Base-by-base conservation (phyloP, 2,113 vertebrate genomes). In the Rattus rattus region DNA sequence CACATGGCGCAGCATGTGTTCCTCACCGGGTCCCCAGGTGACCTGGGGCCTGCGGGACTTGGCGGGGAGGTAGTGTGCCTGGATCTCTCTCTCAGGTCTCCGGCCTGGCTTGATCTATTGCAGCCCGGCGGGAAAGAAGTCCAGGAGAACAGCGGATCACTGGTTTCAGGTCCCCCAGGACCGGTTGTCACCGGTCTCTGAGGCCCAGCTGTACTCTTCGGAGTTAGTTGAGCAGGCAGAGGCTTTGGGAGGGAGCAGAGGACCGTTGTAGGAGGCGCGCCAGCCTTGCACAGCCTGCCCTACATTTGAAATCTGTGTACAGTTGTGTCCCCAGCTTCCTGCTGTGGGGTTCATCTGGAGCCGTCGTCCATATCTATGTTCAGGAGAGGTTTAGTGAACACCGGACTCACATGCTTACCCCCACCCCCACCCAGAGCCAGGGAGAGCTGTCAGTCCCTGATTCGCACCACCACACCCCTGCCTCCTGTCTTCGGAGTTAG, bases 11-110 rank as follows among this genome's bases (percentile, higher is more conserved):
- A 97, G 94, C 99, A 99, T 97, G 99, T 99, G 96, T 99, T 99
- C 81, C 97, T 99, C 7, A 99, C 99, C 8, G 99, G 99, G 97
- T 98, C 99, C 75, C 99, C 99, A 99, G 99, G 99, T 99, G 99
- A 99, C 3, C 54, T 49, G 0, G 33, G 7, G n/a, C 11, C 73
- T 33, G 84, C 49, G 36, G 69, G 69, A 39, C 49, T 39, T 36
- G 36, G 13, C 8, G 4, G 69, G 84, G 84, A 86, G 65, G 65
- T 47, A 14, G 47, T 12, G 20, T 3, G 49, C 86, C 69, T 39
- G 36, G 10, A 13, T 4, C 13, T 5, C 24, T 52, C 67, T 1
- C 28, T 28, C 10, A 2, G 20, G 20, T 36, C 49, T 72, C 67
- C 22, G 49, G 30, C 2, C 47, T 33, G 87, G 52, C 69, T 12